Conservation (phyloP, 2,797 vertebrate genomes). For the Potorous gilbertii region DNA sequence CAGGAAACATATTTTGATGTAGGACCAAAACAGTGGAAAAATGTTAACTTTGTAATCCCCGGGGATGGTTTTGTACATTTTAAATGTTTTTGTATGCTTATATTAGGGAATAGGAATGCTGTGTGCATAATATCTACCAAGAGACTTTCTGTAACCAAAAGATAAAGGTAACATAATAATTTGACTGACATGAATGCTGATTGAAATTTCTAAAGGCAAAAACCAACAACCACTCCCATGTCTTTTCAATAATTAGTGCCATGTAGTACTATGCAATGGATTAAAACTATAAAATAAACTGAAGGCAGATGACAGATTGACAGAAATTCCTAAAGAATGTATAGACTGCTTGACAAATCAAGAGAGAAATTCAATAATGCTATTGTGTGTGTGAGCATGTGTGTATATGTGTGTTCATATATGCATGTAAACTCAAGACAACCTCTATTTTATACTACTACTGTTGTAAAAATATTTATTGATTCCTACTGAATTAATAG, state of each 20-base stretch:
- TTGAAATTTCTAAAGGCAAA: fast-evolving
- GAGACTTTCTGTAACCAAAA: not conserved
- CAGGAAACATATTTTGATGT: conserved; percentile 85
- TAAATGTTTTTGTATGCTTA: conserved; percentile 55
- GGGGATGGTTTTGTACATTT: conserved; percentile 38
- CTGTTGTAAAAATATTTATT: not conserved
- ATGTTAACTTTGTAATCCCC: conserved; percentile 55
- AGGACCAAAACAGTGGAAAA: conserved; percentile 82
- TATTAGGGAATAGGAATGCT: conserved; percentile 21
- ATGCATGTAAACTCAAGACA: not conserved
- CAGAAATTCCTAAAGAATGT: not conserved
- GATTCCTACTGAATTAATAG: not conserved
- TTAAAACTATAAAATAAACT: not conserved
- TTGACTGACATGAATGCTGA: not conserved
- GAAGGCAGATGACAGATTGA: not conserved
- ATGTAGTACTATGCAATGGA: not conserved
- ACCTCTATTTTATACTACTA: not conserved
- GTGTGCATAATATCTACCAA: not conserved
- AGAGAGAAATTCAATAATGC: not conserved
- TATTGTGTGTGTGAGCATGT: not conserved
- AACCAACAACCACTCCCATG: not conserved
- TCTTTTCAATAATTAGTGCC: not conserved
- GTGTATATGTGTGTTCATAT: not conserved
- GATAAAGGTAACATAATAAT: conserved; percentile 55
- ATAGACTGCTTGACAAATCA: no score